A percentile compares a stretch with the other conserved stretches of the same genome.
Evolutionary conservation across 2,113 vertebrate species (phyloP).

Genomic region (Mystacornis crossleyi): DNA sequence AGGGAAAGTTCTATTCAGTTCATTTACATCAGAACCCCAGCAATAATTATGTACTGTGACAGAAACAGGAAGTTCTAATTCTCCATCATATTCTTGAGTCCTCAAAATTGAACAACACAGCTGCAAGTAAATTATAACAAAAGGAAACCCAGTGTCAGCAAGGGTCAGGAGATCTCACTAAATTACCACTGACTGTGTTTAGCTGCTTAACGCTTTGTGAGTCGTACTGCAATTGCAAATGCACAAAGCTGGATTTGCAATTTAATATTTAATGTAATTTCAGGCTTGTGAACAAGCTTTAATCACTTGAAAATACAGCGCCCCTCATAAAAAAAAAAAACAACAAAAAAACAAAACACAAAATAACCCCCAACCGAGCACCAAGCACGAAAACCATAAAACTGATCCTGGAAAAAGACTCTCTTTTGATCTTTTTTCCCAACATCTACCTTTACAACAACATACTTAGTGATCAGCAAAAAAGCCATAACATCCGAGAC

Average conservation of each 20-base stretch:
- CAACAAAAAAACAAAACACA: background rate
- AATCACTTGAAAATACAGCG: background rate
- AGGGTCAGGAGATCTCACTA: slow-evolving; percentile 33
- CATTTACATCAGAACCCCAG: slow-evolving; percentile 55
- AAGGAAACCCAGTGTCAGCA: slow-evolving; percentile 8
- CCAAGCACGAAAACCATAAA: background rate
- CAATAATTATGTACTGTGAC: slow-evolving; percentile 43
- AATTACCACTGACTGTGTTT: slow-evolving; percentile 33
- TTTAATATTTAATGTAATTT: background rate
- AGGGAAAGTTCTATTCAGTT: slow-evolving; percentile 40
- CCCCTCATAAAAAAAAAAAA: background rate
- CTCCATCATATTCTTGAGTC: slow-evolving; percentile 38
- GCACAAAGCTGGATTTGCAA: background rate
- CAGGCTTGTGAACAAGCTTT: background rate
- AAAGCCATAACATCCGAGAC: background rate
- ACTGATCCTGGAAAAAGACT: background rate
- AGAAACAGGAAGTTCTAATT: slow-evolving; percentile 50
- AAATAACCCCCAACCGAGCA: background rate
- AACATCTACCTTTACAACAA: background rate
- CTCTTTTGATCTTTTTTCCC: background rate
- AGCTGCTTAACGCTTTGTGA: background rate
- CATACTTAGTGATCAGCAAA: background rate
- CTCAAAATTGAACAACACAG: slow-evolving; percentile 49
- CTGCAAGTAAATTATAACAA: slow-evolving; percentile 32
- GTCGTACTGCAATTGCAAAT: background rate